Conservation (phyloP, 2,888 invertebrate species). For the Leptogaster cylindrica region DNA sequence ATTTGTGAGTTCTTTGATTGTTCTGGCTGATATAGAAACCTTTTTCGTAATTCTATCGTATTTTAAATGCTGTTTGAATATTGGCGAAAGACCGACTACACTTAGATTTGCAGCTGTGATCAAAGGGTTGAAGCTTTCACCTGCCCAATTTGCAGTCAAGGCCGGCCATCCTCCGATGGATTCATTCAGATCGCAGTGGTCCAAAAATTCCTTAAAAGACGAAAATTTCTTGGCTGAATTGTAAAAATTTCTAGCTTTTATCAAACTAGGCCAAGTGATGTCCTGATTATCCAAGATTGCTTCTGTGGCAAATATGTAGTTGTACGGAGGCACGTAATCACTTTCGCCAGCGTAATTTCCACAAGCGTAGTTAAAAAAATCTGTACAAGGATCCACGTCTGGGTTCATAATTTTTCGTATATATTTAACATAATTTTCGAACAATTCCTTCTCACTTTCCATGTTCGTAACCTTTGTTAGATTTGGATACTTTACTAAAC, state of each 20-base stretch:
- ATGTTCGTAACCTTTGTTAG: too few relatives aligned
- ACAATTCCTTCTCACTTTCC: too few relatives aligned
- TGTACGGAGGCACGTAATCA: neutral
- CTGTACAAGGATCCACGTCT: neutral
- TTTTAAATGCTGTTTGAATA: neutral
- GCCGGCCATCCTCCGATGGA: constrained; percentile 18
- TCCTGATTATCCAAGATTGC: neutral
- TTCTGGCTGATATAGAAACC: neutral
- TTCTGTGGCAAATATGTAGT: neutral
- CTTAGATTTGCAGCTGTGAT: neutral
- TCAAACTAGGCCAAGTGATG: neutral
- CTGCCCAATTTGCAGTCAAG: neutral
- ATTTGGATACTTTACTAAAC: too few relatives aligned
- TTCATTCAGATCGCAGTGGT: neutral
- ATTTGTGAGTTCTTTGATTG: neutral
- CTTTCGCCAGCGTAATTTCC: neutral
- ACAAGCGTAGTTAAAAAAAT: neutral
- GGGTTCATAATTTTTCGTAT: neutral
- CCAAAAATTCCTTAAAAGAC: neutral
- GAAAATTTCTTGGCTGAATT: too few relatives aligned
- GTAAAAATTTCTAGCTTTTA: neutral
- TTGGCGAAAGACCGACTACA: neutral
- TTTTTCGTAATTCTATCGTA: neutral
- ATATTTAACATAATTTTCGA: neutral
- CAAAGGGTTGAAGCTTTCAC: neutral